phyloP scores from a whole-genome alignment of 2,113 vertebrate species.

The Cinclus cinclus region DNA sequence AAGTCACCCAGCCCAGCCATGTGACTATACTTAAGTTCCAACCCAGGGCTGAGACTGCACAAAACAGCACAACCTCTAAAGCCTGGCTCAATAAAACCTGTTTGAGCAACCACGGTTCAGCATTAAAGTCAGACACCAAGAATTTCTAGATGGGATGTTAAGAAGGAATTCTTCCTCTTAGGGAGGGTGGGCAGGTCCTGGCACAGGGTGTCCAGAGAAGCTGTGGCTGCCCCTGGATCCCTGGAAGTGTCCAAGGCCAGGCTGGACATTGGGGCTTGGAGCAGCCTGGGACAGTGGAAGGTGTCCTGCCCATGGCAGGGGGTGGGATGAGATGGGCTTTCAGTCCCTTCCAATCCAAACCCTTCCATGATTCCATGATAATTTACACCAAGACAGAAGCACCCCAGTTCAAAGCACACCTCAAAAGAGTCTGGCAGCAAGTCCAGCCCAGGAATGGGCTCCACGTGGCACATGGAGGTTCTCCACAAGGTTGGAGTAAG shows the following conservation, averaged over 20 bases:
- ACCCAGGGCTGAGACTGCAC: neutral
- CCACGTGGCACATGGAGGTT: neutral
- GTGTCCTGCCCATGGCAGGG: neutral
- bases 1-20: neutral
- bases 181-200: neutral
- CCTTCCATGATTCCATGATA: neutral
- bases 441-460: neutral
- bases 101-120: neutral
- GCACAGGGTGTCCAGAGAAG: neutral
- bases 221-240: neutral
- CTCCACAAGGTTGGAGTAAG: rapidly evolving
- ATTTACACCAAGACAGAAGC: neutral
- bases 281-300: neutral
- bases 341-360: neutral
- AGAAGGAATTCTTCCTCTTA: neutral
- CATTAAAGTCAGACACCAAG: neutral
- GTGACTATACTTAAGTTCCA: neutral
- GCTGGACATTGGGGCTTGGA: rapidly evolving
- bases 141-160: neutral
- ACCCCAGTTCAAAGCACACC: neutral
- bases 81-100: neutral
- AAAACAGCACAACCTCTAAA: neutral
- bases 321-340: neutral
- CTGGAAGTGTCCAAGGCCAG: neutral
- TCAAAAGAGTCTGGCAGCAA: neutral